Conservation (phyloP, 2,113 vertebrate species). For the Podarcis raffonei region DNA sequence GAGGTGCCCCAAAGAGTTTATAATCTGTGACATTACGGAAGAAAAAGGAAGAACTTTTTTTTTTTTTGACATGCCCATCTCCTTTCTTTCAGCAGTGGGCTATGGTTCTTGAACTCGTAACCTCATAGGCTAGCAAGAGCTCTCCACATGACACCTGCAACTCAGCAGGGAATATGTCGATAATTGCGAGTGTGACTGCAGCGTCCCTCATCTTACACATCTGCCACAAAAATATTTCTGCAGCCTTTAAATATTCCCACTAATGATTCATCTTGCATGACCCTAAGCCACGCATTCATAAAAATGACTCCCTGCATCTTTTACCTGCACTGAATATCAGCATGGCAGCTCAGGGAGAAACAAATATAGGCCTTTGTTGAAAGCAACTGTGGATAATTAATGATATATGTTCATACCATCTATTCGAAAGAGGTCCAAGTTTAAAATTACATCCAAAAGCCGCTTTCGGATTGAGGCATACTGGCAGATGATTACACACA, state of each 20-base stretch:
- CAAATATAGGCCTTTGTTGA: neutral
- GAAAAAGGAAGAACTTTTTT: neutral
- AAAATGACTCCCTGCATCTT: no score
- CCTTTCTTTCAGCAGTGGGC: neutral
- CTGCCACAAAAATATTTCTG: neutral
- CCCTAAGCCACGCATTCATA: neutral
- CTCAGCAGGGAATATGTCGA: neutral
- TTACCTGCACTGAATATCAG: neutral
- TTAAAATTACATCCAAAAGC: neutral
- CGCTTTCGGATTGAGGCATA: rapidly evolving
- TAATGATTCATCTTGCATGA: neutral
- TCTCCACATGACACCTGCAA: neutral
- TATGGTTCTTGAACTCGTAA: neutral
- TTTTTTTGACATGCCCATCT: neutral
- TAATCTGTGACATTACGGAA: neutral
- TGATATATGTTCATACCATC: neutral
- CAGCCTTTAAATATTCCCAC: neutral
- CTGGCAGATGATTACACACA: neutral
- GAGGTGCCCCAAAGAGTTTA: neutral
- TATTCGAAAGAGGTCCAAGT: neutral
- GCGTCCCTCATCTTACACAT: neutral
- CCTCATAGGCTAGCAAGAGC: neutral
- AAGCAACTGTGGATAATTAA: neutral
- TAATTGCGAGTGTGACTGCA: neutral
- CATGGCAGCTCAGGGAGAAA: neutral